A percentile compares a stretch with the other conserved stretches of the same genome.
These are phyloP conservation scores for Diarsia mendica DNA, from an alignment of 2,888 invertebrate genomes.

Conservation along the genomic window DNA sequence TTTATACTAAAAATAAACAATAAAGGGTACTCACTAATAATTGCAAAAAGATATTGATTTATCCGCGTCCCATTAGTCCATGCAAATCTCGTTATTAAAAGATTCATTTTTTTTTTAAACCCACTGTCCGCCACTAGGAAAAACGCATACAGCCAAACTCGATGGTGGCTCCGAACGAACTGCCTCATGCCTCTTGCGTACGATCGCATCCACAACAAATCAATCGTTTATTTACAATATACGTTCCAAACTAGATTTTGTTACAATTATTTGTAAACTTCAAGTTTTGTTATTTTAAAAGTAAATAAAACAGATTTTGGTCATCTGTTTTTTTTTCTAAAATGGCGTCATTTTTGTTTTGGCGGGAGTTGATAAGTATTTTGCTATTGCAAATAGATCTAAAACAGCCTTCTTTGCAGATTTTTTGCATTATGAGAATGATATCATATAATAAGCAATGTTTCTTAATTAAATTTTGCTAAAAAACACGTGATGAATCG, in stretches of 20 bases:
- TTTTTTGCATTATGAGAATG: neutral
- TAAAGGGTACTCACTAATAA: conserved; percentile 80
- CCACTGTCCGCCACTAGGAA: conserved; percentile 58
- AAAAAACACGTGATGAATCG: neutral
- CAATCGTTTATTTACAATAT: conserved; percentile 63
- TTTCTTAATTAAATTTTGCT: neutral
- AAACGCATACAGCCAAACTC: conserved; percentile 71
- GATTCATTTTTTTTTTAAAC: conserved; percentile 78
- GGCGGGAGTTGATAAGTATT: neutral
- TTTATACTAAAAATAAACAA: conserved; percentile 24
- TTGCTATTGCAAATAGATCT: neutral
- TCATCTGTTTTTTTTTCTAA: conserved; percentile 15
- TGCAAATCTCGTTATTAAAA: conserved; percentile 81
- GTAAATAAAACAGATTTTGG: conserved; percentile 8
- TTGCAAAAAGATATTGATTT: conserved; percentile 86
- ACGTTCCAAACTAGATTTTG: conserved; percentile 44
- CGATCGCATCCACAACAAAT: conserved; percentile 66
- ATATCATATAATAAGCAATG: neutral
- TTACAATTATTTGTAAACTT: conserved; percentile 59
- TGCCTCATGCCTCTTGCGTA: conserved; percentile 52
- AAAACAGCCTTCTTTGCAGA: neutral
- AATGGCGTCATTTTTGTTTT: conserved; percentile 7
- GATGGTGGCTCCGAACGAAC: conserved; percentile 74
- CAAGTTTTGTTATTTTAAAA: conserved; percentile 26
- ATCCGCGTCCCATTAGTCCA: conserved; percentile 85